Evolutionary conservation across 2,113 vertebrate genomes (phyloP), one percentile per base, ranked within the genome.

Genomic region (Chaetodon trifascialis): DNA sequence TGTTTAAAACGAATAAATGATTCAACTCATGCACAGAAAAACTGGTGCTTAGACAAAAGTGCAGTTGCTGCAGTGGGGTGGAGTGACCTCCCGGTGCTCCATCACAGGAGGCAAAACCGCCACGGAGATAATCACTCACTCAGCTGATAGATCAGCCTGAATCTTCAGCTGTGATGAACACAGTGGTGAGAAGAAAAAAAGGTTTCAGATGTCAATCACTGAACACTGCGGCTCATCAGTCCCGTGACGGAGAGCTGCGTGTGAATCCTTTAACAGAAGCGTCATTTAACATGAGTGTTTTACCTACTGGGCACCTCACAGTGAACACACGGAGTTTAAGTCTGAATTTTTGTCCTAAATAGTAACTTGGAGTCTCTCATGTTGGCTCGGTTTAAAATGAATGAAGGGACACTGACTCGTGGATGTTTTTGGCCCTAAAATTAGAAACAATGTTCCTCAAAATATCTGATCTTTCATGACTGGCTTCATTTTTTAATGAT

Each of bases 401-500:
- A 34, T 14, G 16, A 12, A 25, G 3, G 15, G 40, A 60, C 5
- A 19, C 4, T 0, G 44, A 63, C 21, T 21, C 1, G 0, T 42
- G n/a, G 21, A 15, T 64, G 36, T 40, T 64, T 42, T 15, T 54
- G n/a, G 0, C 11, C 11, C 12, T 7, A n/a, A 30, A 19, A 63
- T 36, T 54, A 17, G 0, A 63, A 71, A 63, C 12, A 23, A 23
- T 11, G 4, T 4, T 2, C 21, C 7, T 23, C 12, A 59, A 11
- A 54, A 44, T 54, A 44, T 42, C 23, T 2, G 1, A 44, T 70
- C 1, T 63, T 70, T 70, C 4, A 40, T 40, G 11, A 11, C 4
- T 55, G 5, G 62, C 15, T 91, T 77, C 59, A 4, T 25, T 25
- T 55, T 55, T 58, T 16, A 34, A 66, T 63, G 72, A 56, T 80